Conservation (phyloP, 1,140 invertebrate species). For the Drosophila melanica region DNA sequence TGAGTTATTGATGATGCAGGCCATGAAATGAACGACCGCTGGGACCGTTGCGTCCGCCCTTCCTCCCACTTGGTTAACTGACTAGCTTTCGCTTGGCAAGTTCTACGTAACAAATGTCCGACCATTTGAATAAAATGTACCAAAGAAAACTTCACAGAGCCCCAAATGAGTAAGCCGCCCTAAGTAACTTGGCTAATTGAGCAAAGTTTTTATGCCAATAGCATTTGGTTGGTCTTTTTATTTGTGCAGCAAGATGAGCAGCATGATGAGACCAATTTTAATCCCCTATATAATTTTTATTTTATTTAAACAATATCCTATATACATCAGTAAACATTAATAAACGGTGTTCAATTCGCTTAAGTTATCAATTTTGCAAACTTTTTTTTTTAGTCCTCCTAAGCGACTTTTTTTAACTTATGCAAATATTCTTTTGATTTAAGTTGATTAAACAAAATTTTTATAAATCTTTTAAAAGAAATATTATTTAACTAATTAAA, state of each 20-base stretch:
- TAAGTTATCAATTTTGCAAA: too few species aligned
- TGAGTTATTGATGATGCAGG: slow-evolving; percentile 80
- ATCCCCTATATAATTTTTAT: neutral
- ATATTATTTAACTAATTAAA: too few species aligned
- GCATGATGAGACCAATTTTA: neutral
- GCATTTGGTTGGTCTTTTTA: slow-evolving; percentile 12
- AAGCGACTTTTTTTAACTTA: too few species aligned
- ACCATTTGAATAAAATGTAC: slow-evolving; percentile 57
- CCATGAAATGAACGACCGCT: slow-evolving; percentile 76
- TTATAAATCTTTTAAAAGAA: too few species aligned
- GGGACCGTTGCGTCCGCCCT: slow-evolving; percentile 18
- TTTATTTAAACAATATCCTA: neutral
- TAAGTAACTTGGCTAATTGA: slow-evolving; percentile 58
- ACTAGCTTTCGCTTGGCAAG: slow-evolving; percentile 32
- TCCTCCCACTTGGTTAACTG: slow-evolving; percentile 35
- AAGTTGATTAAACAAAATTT: too few species aligned
- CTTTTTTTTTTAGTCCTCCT: too few species aligned
- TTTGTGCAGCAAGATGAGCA: slow-evolving; percentile 10
- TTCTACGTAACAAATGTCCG: slow-evolving; percentile 67
- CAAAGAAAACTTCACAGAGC: slow-evolving; percentile 47
- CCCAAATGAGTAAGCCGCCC: slow-evolving; percentile 32
- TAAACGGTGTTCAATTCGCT: too few species aligned
- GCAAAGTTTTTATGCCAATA: slow-evolving; percentile 36
- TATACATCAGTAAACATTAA: neutral
- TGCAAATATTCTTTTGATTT: too few species aligned